Evolutionary conservation across 1,140 invertebrate genomes (phyloP), one percentile per base, ranked within the genome.

Genomic region (Drosophila kepulauana): DNA sequence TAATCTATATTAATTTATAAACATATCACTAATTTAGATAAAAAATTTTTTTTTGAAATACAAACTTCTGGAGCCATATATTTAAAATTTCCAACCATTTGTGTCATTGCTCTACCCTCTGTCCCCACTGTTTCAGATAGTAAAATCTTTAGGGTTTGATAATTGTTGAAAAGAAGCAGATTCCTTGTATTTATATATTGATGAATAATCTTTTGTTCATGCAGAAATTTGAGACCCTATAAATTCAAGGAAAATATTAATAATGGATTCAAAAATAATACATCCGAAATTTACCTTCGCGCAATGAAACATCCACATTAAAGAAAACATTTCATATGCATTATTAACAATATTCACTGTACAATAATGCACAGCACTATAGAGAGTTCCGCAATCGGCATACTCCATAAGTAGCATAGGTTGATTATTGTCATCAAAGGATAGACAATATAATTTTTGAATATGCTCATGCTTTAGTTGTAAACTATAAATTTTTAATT

Each of bases 401-500:
- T 56, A 62, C 13, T 62, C 59, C 28, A 49, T 11, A 1, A 62
- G 15, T 58, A 28, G 1, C 1, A 58, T 1, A 43, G 16, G 1
- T 43, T 4, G n/a, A 1, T n/a, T 43, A n/a, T 25, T 6, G 6
- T 5, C 10, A 15, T 46, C 25, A 8, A 28, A 1, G 5, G 1
- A 30, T 1, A 8, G 0, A 0, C 41, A 25, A 11, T 28, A 28
- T 13, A 46, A 33, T 10, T 11, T 8, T 0, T 46, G 0, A 46
- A 61, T 30, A 61, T 61, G 46, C 2, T 10, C 20, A 61, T 61
- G 58, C 1, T 30, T 28, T 5, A 61, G 10, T 4, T 3, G 10
- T 15, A 6, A 13, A 43, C 16, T 20, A 20, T n/a, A 3, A 3
- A n/a, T 43, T 3, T 5, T 43, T 43, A n/a, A n/a, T 35, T 8